A percentile compares a stretch with the other conserved stretches of the same genome.
Conservation (phyloP, 53 echinoderm and acorn worm genomes). For the Crossaster papposus region DNA sequence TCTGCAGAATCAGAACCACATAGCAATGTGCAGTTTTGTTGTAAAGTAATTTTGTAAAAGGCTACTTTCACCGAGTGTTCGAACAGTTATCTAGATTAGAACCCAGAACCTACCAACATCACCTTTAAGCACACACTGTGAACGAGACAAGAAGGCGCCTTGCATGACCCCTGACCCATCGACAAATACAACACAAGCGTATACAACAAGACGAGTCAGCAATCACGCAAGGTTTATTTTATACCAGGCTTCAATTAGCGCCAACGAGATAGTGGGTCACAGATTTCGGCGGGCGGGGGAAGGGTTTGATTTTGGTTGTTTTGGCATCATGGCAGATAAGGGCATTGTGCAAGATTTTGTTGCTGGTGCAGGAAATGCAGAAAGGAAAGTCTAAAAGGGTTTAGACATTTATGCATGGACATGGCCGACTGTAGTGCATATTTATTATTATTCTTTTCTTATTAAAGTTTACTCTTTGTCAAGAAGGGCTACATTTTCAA, state of each 20-base stretch:
- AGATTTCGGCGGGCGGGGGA: slow-evolving; percentile 10
- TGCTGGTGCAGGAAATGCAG: slow-evolving; percentile 45
- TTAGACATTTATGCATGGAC: not conserved
- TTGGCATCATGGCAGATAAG: slow-evolving; percentile 16
- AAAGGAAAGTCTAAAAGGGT: slow-evolving; percentile 5
- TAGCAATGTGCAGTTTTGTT: not conserved
- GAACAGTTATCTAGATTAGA: not conserved
- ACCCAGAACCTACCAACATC: slow-evolving; percentile 62
- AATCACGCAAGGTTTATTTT: slow-evolving; percentile 30
- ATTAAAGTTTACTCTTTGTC: not conserved
- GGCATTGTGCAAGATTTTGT: not conserved
- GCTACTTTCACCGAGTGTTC: not conserved
- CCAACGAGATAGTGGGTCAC: slow-evolving; percentile 54
- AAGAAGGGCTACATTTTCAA: not conserved
- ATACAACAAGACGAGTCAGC: slow-evolving; percentile 2
- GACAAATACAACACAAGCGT: slow-evolving; percentile 41
- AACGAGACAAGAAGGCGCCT: slow-evolving; percentile 64
- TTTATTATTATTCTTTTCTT: not conserved
- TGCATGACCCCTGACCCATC: slow-evolving; percentile 50
- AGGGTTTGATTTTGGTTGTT: not conserved
- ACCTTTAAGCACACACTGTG: slow-evolving; percentile 48
- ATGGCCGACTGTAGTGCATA: not conserved
- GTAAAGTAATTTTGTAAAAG: not conserved
- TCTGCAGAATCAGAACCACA: too few relatives aligned
- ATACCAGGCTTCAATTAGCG: slow-evolving; percentile 9